Percentiles rank a stretch among this genome's conserved stretches.
Conservation (phyloP, 2,888 invertebrate genomes). For the Acanthosepion esculentum region DNA sequence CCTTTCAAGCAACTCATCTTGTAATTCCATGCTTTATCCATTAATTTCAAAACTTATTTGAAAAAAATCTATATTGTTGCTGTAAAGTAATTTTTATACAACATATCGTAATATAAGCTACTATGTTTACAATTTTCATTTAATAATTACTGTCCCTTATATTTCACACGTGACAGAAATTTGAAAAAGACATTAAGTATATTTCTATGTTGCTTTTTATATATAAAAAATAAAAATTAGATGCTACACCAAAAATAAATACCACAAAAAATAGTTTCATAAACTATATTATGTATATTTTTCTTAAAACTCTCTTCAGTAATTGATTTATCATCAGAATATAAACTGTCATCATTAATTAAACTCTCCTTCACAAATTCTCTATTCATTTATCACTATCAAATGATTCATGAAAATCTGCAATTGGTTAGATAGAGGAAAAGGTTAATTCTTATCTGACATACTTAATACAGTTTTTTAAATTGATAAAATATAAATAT, state of each 20-base stretch:
- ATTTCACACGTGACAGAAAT: too few relatives aligned
- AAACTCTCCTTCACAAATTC: not conserved
- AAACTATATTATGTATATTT: not conserved
- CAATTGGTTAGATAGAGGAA: not conserved
- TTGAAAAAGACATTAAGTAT: not conserved
- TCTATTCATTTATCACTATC: not conserved
- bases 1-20: too few relatives aligned
- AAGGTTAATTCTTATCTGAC: slow-evolving; percentile 1
- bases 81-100: too few relatives aligned
- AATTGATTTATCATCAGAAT: not conserved
- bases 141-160: too few relatives aligned
- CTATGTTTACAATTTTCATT: too few relatives aligned
- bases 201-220: not conserved
- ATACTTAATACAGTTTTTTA: not conserved
- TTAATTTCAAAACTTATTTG: too few relatives aligned
- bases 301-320: not conserved
- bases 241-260: not conserved
- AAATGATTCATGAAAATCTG: not conserved
- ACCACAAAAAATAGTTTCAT: too few relatives aligned
- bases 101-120: too few relatives aligned
- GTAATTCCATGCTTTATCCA: too few relatives aligned
- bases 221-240: not conserved
- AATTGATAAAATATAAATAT: not conserved
- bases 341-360: not conserved
- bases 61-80: too few relatives aligned